These are phyloP conservation scores for Champsocephalus esox DNA, from an alignment of 2,797 vertebrate species.

Conservation along the genomic window DNA sequence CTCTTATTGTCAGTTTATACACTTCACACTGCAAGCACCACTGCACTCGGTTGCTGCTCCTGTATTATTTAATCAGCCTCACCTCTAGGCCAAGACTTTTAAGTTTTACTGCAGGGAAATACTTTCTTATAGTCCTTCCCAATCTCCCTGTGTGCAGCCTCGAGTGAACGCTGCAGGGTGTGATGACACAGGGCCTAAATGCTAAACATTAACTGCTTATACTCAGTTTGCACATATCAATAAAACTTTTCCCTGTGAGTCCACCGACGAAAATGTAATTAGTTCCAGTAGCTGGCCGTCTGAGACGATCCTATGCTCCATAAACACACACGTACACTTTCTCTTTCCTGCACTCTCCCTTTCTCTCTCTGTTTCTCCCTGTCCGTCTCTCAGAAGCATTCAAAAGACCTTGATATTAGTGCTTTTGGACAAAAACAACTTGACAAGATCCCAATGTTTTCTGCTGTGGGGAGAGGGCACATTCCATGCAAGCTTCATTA, in stretches of 20 bases:
- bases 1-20: background rate
- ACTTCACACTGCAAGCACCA: slow-evolving; percentile 7
- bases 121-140: slow-evolving; percentile 23
- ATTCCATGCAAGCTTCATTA: slow-evolving; percentile 81
- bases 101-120: slow-evolving; percentile 9
- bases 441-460: slow-evolving; percentile 74
- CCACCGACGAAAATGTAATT: slow-evolving; percentile 32
- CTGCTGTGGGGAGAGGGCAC: slow-evolving; percentile 64
- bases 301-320: slow-evolving; percentile 24
- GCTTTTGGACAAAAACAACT: slow-evolving; percentile 75
- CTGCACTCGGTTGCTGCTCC: slow-evolving; percentile 7
- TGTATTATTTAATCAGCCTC: slow-evolving; percentile 34
- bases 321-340: slow-evolving; percentile 27
- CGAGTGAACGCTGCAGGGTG: background rate
- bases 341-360: slow-evolving; percentile 1
- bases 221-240: slow-evolving; percentile 22
- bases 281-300: slow-evolving; percentile 41
- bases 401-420: slow-evolving; percentile 69
- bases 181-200: slow-evolving; percentile 22
- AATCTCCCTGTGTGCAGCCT: slow-evolving; percentile 1
- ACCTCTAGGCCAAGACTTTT: slow-evolving; percentile 19
- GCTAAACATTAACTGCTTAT: slow-evolving; percentile 36
- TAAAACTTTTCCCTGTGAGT: slow-evolving; percentile 23
- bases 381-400: slow-evolving; percentile 48
- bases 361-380: slow-evolving; percentile 16